phyloP scores from a whole-genome alignment of 2,888 invertebrate genomes.

The Elegia similella region DNA sequence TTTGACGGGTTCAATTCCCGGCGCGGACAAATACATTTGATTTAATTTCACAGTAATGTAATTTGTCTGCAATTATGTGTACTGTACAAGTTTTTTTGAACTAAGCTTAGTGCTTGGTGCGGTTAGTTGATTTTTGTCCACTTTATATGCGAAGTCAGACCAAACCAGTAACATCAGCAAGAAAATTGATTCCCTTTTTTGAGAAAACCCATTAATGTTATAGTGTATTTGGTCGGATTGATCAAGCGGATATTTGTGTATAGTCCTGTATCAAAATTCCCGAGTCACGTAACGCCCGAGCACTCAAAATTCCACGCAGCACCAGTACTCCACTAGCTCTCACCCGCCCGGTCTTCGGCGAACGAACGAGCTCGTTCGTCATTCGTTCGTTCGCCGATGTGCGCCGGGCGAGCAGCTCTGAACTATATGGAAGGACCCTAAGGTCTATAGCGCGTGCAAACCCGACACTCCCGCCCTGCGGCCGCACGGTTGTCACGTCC shows the following conservation, averaged over 20 bases:
- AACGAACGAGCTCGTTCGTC: neutral
- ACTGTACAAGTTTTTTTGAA: no score
- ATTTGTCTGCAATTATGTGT: neutral
- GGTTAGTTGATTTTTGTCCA: no score
- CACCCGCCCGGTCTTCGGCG: conserved; percentile 21
- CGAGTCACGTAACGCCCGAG: conserved; percentile 61
- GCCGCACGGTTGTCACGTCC: neutral
- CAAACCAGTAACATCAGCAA: neutral
- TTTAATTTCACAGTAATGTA: neutral
- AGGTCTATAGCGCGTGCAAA: neutral
- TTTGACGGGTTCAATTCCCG: no score
- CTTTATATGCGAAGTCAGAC: neutral
- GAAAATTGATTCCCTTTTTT: neutral
- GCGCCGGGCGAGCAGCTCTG: conserved; percentile 1
- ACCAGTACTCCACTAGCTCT: conserved; percentile 34
- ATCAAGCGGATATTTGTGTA: conserved; percentile 39
- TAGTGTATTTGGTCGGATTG: conserved; percentile 18
- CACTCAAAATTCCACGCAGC: conserved; percentile 59
- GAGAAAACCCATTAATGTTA: neutral
- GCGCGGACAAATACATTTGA: neutral
- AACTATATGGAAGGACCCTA: conserved; percentile 25
- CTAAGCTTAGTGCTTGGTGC: no score
- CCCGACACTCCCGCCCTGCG: neutral
- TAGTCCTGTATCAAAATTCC: conserved; percentile 37
- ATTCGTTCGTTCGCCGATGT: neutral